A percentile compares a stretch with the other conserved stretches of the same genome.
Evolutionary conservation across 2,888 invertebrate species (phyloP).

Genomic region (Adelognathus sp.): DNA sequence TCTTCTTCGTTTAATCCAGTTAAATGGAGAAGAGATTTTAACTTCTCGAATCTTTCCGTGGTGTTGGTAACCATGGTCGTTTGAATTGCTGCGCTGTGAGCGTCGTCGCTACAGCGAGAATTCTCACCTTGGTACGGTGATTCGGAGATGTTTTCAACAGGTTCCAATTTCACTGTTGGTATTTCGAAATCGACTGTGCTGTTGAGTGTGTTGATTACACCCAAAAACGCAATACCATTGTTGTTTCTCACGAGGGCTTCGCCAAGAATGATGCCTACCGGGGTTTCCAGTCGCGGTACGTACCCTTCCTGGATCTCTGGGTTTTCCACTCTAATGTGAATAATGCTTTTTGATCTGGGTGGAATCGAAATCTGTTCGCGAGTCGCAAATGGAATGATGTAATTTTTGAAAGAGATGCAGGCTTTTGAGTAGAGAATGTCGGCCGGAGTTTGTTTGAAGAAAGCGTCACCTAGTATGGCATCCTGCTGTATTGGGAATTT

Average conservation of each 20-base stretch:
- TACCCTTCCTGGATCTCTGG: neutral
- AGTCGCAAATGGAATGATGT: neutral
- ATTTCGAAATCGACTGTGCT: neutral
- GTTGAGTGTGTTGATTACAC: neutral
- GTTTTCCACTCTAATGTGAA: neutral
- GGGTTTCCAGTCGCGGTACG: neutral
- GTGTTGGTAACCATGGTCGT: neutral
- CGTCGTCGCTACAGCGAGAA: constrained; percentile 7
- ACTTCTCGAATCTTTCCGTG: neutral
- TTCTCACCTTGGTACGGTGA: neutral
- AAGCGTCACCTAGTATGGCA: neutral
- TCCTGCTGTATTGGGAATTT: constrained; percentile 1
- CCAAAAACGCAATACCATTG: neutral
- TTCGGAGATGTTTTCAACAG: neutral
- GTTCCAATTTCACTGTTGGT: neutral
- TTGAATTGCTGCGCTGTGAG: constrained; percentile 39
- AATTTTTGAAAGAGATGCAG: neutral
- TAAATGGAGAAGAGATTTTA: constrained; percentile 24
- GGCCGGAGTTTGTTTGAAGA: neutral
- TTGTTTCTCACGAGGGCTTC: constrained; percentile 3
- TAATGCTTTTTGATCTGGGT: neutral
- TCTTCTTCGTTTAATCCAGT: constrained; percentile 12
- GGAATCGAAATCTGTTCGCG: neutral
- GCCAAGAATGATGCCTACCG: neutral
- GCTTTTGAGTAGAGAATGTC: neutral